Conservation (phyloP, 2,113 vertebrate species). For the Heterotis niloticus region DNA sequence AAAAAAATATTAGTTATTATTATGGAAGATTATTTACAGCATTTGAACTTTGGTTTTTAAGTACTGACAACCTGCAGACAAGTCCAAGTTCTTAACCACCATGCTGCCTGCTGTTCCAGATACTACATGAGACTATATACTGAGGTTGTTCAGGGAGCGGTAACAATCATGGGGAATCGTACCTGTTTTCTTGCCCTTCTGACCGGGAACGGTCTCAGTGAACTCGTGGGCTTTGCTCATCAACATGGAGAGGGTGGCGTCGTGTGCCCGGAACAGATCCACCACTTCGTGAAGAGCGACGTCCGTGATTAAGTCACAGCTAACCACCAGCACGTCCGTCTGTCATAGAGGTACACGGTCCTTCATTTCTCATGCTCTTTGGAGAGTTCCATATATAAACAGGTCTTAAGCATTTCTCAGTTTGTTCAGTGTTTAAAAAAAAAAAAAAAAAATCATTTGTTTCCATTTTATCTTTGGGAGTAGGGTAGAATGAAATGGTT, state of each 20-base stretch:
- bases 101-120: no score
- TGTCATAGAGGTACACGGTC: constrained; percentile 47
- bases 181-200: constrained; percentile 93
- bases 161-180: constrained; percentile 33
- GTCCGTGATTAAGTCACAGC: constrained; percentile 93
- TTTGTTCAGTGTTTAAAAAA: neutral
- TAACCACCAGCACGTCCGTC: constrained; percentile 89
- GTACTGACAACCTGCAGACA: no score
- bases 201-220: constrained; percentile 81
- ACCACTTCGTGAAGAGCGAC: constrained; percentile 90
- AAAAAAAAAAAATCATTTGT: neutral
- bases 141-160: no score
- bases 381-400: neutral
- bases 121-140: no score
- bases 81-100: no score
- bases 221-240: constrained; percentile 88
- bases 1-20: no score
- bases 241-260: constrained; percentile 88
- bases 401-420: neutral
- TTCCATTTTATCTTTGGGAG: neutral
- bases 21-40: no score
- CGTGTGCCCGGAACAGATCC: constrained; percentile 91
- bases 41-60: no score
- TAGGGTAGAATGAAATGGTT: no score
- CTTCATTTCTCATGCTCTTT: neutral